phyloP scores from a whole-genome alignment of 2,113 vertebrate species.

The Bucco capensis region DNA sequence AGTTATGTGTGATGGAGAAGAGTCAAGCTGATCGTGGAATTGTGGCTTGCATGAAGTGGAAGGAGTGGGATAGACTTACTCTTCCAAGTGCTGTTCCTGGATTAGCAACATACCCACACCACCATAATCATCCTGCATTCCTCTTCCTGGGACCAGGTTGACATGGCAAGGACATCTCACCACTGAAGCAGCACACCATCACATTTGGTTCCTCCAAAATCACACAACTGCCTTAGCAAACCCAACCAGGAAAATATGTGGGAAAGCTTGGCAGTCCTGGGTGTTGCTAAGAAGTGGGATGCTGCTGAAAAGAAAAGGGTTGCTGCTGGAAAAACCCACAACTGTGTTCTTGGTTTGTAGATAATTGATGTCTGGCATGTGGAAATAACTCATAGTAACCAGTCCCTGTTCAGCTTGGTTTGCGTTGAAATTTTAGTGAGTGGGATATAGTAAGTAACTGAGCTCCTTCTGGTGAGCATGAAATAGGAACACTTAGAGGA shows the following conservation, averaged over 20 bases:
- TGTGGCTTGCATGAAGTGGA: background rate
- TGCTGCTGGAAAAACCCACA: background rate
- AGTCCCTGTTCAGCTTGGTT: background rate
- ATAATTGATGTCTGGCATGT: background rate
- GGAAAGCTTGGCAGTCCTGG: background rate
- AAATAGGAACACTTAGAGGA: background rate
- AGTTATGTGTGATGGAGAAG: background rate
- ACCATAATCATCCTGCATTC: background rate
- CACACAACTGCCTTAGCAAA: background rate
- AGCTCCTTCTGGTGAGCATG: background rate
- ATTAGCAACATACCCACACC: background rate
- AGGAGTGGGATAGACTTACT: background rate
- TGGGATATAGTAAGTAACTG: background rate
- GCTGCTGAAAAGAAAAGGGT: background rate
- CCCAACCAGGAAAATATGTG: accelerated
- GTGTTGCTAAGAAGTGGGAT: background rate
- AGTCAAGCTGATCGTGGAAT: background rate
- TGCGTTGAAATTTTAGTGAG: background rate
- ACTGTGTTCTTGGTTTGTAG: background rate
- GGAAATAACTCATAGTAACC: background rate
- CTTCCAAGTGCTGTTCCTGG: background rate
- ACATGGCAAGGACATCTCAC: background rate
- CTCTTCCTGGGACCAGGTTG: background rate
- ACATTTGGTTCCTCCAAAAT: background rate
- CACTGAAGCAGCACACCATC: background rate